Evolutionary conservation across 2,113 vertebrate species (phyloP), one percentile per base, ranked within the genome.

Genomic region (Gorsachius goisagi): DNA sequence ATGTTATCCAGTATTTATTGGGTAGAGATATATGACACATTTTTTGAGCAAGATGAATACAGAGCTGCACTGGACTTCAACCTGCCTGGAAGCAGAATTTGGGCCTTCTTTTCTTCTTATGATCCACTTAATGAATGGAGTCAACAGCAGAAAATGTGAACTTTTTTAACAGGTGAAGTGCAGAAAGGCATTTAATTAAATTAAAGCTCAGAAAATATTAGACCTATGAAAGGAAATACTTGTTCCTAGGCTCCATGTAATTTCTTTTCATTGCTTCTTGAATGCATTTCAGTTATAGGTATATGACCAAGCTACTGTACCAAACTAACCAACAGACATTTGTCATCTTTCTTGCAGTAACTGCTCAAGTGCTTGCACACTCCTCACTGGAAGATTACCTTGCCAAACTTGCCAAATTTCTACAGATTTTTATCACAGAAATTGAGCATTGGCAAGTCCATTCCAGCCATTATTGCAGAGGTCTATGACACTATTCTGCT

Each of bases 181-280:
- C 77, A 89, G 52, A 33, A 92, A 92, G 23, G 62, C 56, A 89
- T 81, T 92, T 87, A 87, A 89, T 94, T 89, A 91, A 87, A 94
- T 94, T 93, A 92, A 87, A 93, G 62, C 27, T 60, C 1, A 1
- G 74, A 72, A 94, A 89, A 82, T 73, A 52, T 89, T 89, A 79
- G 87, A 64, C 12, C 27, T 78, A 6, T 76, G 71, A 85, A 88
- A 85, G 30, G 12, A 85, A 85, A 73, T 32, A 62, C 27, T 74
- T 94, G 75, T 76, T 69, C 30, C 30, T 56, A 68, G 32, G 33
- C 18, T 68, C 33, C 16, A 9, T 33, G 26, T 67, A 73, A 80
- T 91, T 90, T 81, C 23, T 41, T 92, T 93, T 66, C 20, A 7
- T 81, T 45, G 10, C 28, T 85, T 75, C 59, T 94, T 80, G 41